These are phyloP conservation scores for Clarias pachynema DNA, from an alignment of 2,797 vertebrate species.

Conservation along the genomic window DNA sequence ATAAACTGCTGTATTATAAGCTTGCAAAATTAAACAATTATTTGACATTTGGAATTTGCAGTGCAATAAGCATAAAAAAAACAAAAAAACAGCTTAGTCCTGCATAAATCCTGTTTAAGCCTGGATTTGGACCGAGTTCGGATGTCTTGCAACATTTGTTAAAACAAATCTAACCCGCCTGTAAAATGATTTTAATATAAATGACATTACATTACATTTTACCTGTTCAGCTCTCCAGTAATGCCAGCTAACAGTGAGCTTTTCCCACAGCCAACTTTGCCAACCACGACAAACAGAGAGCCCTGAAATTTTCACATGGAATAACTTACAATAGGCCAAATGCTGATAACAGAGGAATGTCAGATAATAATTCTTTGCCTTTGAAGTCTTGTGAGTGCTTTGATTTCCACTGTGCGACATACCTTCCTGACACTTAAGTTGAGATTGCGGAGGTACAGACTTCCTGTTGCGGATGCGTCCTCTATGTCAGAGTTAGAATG, in stretches of 20 bases:
- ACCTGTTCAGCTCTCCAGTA: conserved; percentile 92
- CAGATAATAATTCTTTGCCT: neutral
- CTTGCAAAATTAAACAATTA: neutral
- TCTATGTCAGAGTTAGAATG: conserved; percentile 28
- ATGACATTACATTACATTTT: conserved; percentile 33
- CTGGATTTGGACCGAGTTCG: neutral
- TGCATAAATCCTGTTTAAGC: neutral
- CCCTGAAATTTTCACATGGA: conserved; percentile 76
- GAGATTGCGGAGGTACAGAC: conserved; percentile 77
- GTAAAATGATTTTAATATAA: neutral
- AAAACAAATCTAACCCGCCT: neutral
- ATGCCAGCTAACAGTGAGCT: conserved; percentile 90
- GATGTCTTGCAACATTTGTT: neutral
- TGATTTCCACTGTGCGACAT: conserved; percentile 21
- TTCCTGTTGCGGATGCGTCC: conserved; percentile 45
- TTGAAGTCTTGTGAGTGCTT: neutral
- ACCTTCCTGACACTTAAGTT: conserved; percentile 85
- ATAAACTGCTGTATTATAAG: neutral
- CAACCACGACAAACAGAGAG: conserved; percentile 86
- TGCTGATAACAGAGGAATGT: neutral
- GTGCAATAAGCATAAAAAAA: neutral
- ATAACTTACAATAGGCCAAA: neutral
- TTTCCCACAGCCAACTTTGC: conserved; percentile 95
- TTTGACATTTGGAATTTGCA: neutral
- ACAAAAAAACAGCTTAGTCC: neutral